Conservation (phyloP, 2,113 vertebrate genomes). For the Ptyas mucosa region DNA sequence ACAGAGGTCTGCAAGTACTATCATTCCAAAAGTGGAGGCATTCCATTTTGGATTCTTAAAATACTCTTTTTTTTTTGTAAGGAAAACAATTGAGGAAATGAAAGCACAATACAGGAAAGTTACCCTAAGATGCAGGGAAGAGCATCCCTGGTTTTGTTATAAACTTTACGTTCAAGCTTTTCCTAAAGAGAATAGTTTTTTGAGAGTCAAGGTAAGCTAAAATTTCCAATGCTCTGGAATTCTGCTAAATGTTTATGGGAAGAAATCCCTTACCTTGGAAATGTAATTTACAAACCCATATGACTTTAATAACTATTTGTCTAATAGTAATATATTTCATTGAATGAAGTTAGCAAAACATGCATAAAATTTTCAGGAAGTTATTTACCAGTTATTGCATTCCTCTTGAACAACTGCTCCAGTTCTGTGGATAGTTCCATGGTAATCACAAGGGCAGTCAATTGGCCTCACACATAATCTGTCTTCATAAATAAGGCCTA, state of each 20-base stretch:
- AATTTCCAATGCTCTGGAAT: neutral
- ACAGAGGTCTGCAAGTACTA: neutral
- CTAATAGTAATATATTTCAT: neutral
- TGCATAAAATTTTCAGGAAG: neutral
- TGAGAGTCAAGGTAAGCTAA: neutral
- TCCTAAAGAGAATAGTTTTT: neutral
- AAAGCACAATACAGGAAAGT: neutral
- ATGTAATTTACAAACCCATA: neutral
- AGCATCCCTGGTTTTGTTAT: neutral
- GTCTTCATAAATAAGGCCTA: slow-evolving; percentile 88
- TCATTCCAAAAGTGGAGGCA: neutral
- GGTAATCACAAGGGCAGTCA: slow-evolving; percentile 92
- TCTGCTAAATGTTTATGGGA: neutral
- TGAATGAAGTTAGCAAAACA: neutral
- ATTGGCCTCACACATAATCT: slow-evolving; percentile 78
- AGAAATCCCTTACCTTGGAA: neutral
- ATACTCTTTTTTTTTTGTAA: neutral
- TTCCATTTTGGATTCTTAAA: neutral
- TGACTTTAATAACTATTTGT: neutral
- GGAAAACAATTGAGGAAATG: neutral
- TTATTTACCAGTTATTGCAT: slow-evolving; percentile 88
- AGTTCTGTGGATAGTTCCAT: slow-evolving; percentile 74
- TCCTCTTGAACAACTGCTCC: slow-evolving; percentile 87
- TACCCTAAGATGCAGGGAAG: neutral
- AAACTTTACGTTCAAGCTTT: neutral